Conservation (phyloP, 1,140 invertebrate genomes). For the Zaprionus davidi region DNA sequence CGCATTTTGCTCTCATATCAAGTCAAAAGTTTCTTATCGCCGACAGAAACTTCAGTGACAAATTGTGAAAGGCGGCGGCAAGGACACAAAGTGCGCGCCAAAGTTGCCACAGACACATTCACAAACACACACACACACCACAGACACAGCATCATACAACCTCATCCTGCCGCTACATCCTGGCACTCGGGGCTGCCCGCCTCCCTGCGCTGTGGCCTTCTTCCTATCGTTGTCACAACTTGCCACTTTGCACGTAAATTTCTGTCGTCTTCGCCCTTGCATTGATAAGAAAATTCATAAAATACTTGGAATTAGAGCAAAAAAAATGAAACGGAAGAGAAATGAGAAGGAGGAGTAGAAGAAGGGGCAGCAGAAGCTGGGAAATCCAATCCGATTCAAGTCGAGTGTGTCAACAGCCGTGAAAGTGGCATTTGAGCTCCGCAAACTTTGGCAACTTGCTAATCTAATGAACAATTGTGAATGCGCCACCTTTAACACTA, state of each 20-base stretch:
- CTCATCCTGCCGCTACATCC: conserved; percentile 12
- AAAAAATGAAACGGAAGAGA: neutral
- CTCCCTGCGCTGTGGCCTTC: neutral
- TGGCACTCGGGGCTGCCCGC: neutral
- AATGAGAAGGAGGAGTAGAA: neutral
- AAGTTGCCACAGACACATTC: conserved; percentile 53
- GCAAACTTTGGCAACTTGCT: conserved; percentile 77
- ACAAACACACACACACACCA: conserved; percentile 16
- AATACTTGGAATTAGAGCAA: conserved; percentile 51
- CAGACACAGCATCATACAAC: conserved; percentile 16
- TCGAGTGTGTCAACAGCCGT: conserved; percentile 78
- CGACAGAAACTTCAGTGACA: conserved; percentile 78
- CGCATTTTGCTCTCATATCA: conserved; percentile 76
- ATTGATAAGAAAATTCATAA: conserved; percentile 83
- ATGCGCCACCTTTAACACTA: conserved; percentile 68
- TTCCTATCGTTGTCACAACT: conserved; percentile 66
- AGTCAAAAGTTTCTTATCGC: conserved; percentile 75
- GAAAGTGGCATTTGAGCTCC: conserved; percentile 79
- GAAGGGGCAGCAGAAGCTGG: conserved; percentile 2
- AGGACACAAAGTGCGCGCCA: conserved; percentile 26
- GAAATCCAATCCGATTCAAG: conserved; percentile 65
- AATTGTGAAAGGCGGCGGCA: conserved; percentile 64
- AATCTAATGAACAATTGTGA: conserved; percentile 83
- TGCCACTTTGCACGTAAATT: conserved; percentile 82
- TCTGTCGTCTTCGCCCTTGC: conserved; percentile 71